Evolutionary conservation across 1,140 invertebrate genomes (phyloP).

Genomic region (Philotrypesis tridentata): DNA sequence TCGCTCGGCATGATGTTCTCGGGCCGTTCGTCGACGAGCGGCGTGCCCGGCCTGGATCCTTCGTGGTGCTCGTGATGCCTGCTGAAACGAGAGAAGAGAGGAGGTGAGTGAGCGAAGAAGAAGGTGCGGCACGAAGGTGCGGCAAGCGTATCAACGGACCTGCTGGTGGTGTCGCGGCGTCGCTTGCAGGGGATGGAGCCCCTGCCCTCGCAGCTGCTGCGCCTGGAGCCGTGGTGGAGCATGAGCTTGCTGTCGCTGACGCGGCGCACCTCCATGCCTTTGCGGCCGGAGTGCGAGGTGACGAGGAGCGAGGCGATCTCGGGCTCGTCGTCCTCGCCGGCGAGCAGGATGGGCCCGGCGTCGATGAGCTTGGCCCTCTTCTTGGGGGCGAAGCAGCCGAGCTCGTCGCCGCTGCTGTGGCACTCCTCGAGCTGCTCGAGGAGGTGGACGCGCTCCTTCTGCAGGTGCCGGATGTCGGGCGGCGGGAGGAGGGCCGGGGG

Average conservation of each 20-base stretch:
- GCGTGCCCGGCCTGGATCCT: constrained; percentile 85
- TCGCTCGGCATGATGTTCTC: constrained; percentile 83
- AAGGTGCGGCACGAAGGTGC: no score
- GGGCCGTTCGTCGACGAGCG: constrained; percentile 87
- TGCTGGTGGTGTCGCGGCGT: constrained; percentile 66
- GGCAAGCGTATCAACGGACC: no score
- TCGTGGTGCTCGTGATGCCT: constrained; percentile 75
- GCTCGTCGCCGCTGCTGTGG: constrained; percentile 81
- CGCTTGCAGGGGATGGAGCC: constrained; percentile 71
- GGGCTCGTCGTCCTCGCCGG: constrained; percentile 69
- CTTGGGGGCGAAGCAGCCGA: constrained; percentile 76
- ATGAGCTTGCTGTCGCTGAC: constrained; percentile 73
- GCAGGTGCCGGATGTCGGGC: constrained; percentile 79
- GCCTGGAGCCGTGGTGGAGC: constrained; percentile 70
- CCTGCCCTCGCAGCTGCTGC: constrained; percentile 73
- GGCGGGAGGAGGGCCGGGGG: constrained; percentile 61
- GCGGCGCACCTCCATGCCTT: constrained; percentile 75
- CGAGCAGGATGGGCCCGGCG: constrained; percentile 47
- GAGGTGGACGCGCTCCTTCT: constrained; percentile 82
- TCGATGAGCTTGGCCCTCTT: constrained; percentile 80
- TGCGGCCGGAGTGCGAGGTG: constrained; percentile 70
- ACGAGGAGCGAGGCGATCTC: constrained; percentile 72
- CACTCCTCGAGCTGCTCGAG: constrained; percentile 83
- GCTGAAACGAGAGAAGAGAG: neutral
- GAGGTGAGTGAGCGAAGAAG: no score